Conservation (phyloP, 2,113 vertebrate genomes). For the Solea solea region DNA sequence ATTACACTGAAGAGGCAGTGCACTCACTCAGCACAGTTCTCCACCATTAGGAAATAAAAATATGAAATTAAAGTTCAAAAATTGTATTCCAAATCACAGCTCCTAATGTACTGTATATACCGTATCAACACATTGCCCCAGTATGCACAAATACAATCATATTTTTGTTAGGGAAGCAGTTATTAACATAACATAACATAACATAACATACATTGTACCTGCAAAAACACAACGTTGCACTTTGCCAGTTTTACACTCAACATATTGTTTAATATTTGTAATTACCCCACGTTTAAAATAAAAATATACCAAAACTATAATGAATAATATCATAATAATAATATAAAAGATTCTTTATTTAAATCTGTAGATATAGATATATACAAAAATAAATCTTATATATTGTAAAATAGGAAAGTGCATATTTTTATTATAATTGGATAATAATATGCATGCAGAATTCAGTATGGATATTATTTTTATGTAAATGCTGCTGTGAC, state of each 20-base stretch:
- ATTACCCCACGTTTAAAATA: neutral
- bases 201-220: constrained; percentile 8
- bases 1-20: neutral
- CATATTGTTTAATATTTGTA: neutral
- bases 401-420: constrained; percentile 69
- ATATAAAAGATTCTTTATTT: constrained; percentile 20
- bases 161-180: neutral
- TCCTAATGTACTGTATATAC: constrained; percentile 11
- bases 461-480: neutral
- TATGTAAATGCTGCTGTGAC: constrained; percentile 35
- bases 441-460: constrained; percentile 67
- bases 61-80: neutral
- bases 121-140: constrained; percentile 4
- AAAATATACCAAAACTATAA: neutral
- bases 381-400: constrained; percentile 48
- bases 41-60: neutral
- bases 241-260: constrained; percentile 28
- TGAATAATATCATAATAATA: constrained; percentile 9
- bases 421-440: constrained; percentile 75
- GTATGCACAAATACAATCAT: neutral
- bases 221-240: constrained; percentile 3
- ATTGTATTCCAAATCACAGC: neutral
- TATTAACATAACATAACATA: constrained; percentile 1
- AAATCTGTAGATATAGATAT: constrained; percentile 52
- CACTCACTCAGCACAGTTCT: constrained; percentile 17